These are phyloP conservation scores for Melanotaenia parkinsoni DNA, from an alignment of 2,797 vertebrate species.

Conservation along the genomic window DNA sequence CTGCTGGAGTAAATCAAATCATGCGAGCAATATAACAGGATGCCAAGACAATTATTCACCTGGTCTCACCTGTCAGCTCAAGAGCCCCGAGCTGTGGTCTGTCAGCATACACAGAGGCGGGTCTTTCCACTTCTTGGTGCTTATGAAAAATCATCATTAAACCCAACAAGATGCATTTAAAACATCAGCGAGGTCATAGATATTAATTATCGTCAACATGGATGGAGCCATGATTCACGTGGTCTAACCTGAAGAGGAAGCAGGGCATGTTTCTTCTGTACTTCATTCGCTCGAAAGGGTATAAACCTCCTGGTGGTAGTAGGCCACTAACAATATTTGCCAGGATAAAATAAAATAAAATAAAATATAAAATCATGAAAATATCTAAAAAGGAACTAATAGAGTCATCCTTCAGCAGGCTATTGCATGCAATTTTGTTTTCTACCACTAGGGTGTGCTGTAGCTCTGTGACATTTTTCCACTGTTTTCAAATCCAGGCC, in stretches of 20 bases:
- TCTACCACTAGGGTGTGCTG: conserved; percentile 70
- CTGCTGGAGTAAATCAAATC: conserved; percentile 73
- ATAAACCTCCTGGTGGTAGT: conserved; percentile 4
- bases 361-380: neutral
- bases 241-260: conserved; percentile 53
- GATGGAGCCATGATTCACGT: conserved; percentile 58
- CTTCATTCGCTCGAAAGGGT: conserved; percentile 44
- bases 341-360: neutral
- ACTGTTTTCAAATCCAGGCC: conserved; percentile 27
- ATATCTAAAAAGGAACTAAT: neutral
- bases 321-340: neutral
- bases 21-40: conserved; percentile 74
- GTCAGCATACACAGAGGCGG: conserved; percentile 57
- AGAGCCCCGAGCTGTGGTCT: conserved; percentile 68
- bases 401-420: neutral
- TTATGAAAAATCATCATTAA: conserved; percentile 77
- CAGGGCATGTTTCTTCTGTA: conserved; percentile 37
- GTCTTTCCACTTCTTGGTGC: conserved; percentile 64
- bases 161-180: conserved; percentile 71
- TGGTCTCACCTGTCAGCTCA: conserved; percentile 72
- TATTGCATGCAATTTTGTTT: conserved; percentile 18
- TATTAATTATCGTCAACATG: conserved; percentile 74
- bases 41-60: conserved; percentile 77
- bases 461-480: conserved; percentile 67
- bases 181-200: conserved; percentile 68